Percentiles rank a stretch among this genome's conserved stretches.
phyloP scores from a whole-genome alignment of 1,140 invertebrate species.

The Araneus ventricosus region DNA sequence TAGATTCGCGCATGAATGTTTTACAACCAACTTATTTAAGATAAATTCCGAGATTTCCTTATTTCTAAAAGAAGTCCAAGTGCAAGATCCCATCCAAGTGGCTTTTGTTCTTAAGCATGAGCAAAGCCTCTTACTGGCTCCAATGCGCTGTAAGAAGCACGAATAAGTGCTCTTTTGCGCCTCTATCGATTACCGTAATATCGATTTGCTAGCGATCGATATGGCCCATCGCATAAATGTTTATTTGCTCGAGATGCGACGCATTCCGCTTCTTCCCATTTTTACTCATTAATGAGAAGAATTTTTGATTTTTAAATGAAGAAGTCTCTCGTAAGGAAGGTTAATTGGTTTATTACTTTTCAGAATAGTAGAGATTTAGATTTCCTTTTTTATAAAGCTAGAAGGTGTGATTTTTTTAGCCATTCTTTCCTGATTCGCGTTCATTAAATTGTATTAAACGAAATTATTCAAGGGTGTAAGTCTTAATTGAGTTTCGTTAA shows the following conservation, averaged over 20 bases:
- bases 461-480: not conserved
- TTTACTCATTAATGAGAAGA: not conserved
- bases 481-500: not conserved
- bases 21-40: no score
- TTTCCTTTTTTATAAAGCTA: not conserved
- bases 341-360: conserved; percentile 35
- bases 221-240: conserved; percentile 67
- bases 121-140: conserved; percentile 48
- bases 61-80: no score
- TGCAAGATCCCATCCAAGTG: not conserved
- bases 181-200: conserved; percentile 70
- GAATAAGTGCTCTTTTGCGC: conserved; percentile 72
- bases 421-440: not conserved
- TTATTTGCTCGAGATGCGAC: conserved; percentile 55
- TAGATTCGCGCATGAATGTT: no score
- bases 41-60: no score
- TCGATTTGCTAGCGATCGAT: conserved; percentile 65
- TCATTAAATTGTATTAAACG: not conserved
- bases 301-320: conserved; percentile 8
- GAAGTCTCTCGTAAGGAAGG: not conserved
- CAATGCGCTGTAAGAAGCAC: conserved; percentile 48
- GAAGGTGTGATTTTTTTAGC: not conserved
- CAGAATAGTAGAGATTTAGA: not conserved
- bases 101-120: conserved; percentile 49
- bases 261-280: not conserved